These are phyloP conservation scores for Oegoconia quadripuncta DNA, from an alignment of 2,888 invertebrate species.

Conservation along the genomic window DNA sequence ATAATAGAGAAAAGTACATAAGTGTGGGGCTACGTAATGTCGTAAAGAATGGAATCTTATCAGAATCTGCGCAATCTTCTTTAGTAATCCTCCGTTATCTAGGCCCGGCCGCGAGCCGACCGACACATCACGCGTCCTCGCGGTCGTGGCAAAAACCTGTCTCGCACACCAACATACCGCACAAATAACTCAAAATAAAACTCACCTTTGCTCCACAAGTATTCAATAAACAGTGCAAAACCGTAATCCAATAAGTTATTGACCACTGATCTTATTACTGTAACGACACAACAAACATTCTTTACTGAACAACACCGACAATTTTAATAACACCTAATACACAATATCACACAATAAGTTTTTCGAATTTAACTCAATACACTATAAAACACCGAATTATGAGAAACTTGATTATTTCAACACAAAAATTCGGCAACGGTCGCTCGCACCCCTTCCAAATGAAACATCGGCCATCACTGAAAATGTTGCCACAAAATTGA, in stretches of 20 bases:
- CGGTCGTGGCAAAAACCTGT: constrained; percentile 58
- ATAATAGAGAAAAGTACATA: not conserved
- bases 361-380: constrained; percentile 38
- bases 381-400: constrained; percentile 56
- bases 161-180: constrained; percentile 17
- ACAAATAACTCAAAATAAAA: constrained; percentile 20
- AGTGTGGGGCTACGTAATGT: constrained; percentile 10
- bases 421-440: constrained; percentile 60
- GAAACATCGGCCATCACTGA: constrained; percentile 74
- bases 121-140: constrained; percentile 44
- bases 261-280: constrained; percentile 73
- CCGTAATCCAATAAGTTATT: constrained; percentile 71
- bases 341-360: constrained; percentile 53
- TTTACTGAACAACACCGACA: constrained; percentile 48
- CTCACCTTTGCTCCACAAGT: constrained; percentile 63
- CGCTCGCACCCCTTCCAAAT: constrained; percentile 54
- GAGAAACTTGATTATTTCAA: constrained; percentile 61
- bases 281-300: constrained; percentile 72
- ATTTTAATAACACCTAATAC: constrained; percentile 53
- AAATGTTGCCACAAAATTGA: constrained; percentile 52
- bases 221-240: constrained; percentile 59
- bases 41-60: constrained; percentile 51
- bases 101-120: constrained; percentile 34
- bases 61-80: constrained; percentile 65
- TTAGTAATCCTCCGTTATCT: constrained; percentile 73